Evolutionary conservation across 2,113 vertebrate species (phyloP).

Genomic region (Oenanthe melanoleuca): DNA sequence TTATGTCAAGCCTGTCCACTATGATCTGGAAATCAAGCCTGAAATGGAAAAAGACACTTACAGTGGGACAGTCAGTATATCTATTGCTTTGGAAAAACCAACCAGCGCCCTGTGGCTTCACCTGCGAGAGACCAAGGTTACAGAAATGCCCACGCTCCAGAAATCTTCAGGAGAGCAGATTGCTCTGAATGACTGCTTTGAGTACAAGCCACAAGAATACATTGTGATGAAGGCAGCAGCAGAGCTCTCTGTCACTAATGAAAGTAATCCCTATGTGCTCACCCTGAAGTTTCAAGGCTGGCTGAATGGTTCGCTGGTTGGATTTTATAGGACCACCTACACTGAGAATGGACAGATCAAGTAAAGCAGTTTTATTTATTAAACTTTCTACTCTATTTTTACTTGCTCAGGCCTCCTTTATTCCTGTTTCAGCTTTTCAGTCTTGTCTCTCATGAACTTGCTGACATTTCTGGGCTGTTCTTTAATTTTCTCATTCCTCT

Average conservation of each 20-base stretch:
- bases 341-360: slow-evolving; percentile 76
- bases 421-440: not conserved
- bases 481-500: not conserved
- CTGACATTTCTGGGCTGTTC: slow-evolving; percentile 23
- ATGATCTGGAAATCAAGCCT: slow-evolving; percentile 86
- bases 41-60: slow-evolving; percentile 83
- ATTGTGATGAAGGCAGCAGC: slow-evolving; percentile 83
- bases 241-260: slow-evolving; percentile 26
- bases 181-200: slow-evolving; percentile 81
- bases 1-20: slow-evolving; percentile 84
- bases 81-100: slow-evolving; percentile 65
- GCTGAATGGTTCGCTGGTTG: slow-evolving; percentile 92
- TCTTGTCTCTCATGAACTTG: not conserved
- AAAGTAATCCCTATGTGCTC: slow-evolving; percentile 75
- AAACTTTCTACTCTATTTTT: not conserved
- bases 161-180: slow-evolving; percentile 57
- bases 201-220: slow-evolving; percentile 83
- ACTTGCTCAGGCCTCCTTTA: not conserved
- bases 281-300: slow-evolving; percentile 88
- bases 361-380: slow-evolving; percentile 74
- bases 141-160: slow-evolving; percentile 72
- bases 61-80: slow-evolving; percentile 80
- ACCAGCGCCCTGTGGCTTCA: slow-evolving; percentile 89
- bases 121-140: slow-evolving; percentile 86
- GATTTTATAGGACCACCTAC: slow-evolving; percentile 94